These are phyloP conservation scores for Trichogramma pretiosum DNA, from an alignment of 1,140 invertebrate species.

Conservation along the genomic window DNA sequence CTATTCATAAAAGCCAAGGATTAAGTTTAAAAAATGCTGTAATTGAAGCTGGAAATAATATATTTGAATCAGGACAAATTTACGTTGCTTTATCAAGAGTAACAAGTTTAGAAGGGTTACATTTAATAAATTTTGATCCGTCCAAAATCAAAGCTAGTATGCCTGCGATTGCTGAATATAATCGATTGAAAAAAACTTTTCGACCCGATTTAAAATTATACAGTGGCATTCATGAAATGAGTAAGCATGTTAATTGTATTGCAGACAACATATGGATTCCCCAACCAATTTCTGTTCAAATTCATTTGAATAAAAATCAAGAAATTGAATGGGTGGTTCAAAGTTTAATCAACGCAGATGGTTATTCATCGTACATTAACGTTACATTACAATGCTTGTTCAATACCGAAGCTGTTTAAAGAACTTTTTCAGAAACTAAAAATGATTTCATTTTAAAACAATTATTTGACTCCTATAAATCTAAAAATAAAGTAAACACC, in stretches of 20 bases:
- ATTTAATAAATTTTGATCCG: conserved; percentile 32
- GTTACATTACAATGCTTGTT: conserved; percentile 19
- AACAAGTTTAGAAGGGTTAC: conserved; percentile 26
- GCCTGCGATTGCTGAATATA: conserved; percentile 27
- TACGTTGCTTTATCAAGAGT: conserved; percentile 37
- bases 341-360: conserved; percentile 17
- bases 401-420: not conserved
- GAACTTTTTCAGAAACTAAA: too few species aligned
- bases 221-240: not conserved
- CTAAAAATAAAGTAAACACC: too few species aligned
- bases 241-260: conserved; percentile 1
- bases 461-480: too few species aligned
- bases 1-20: conserved; percentile 36
- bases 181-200: conserved; percentile 23
- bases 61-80: conserved; percentile 31
- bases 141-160: conserved; percentile 20
- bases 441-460: too few species aligned
- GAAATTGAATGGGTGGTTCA: not conserved
- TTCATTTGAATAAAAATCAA: not conserved
- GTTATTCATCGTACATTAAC: conserved; percentile 20
- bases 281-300: not conserved
- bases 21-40: conserved; percentile 28
- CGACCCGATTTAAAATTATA: conserved; percentile 17
- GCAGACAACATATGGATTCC: conserved; percentile 1
- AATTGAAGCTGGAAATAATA: conserved; percentile 26